Base-by-base conservation (phyloP, 2,888 invertebrate genomes). In the Hirudinaria manillensis region DNA sequence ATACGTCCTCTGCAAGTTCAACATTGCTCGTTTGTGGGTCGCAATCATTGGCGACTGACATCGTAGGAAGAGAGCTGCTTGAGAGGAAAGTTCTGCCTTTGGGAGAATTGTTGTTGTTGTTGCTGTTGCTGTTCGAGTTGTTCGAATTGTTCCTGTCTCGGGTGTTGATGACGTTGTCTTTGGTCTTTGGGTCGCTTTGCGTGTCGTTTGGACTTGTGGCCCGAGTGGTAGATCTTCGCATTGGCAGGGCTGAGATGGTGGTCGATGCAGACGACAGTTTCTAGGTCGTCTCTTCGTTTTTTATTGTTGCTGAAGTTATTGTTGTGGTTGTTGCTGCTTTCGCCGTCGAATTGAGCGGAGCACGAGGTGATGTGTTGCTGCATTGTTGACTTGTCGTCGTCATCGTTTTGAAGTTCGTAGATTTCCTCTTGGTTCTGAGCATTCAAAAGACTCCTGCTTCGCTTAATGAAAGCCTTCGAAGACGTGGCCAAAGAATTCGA, bases 221-320 rank as follows among this genome's bases (percentile, higher is more conserved):
- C 16, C 10, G 27, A 29, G 6, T 34, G n/a, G 19, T 72, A 21
- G 13, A 21, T 53, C 32, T n/a, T 29, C 27, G n/a, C 29, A 55
- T 72, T 72, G 72, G 29, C 36, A 32, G 36, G 27, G 27, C 19
- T 24, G 55, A 45, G 36, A 45, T 45, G 45, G 72, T 55, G 16
- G 32, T 51, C 24, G 34, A 7, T 7, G 72, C 27, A 29, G 72
- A 45, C 45, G 55, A 51, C 45, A 32, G n/a, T 56, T 3, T 55
- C 32, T 6, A 29, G 19, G 27, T 55, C 24, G 56, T 72, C 27
- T 19, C n/a, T 53, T 38, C 27, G 21, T 36, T n/a, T 24, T 53
- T 55, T 72, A 56, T 72, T 72, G 72, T 55, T 56, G 70, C n/a
- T 70, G 70, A 36, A 38, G 72, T 55, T 72, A 24, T 72, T 72